Evolutionary conservation across 2,797 vertebrate genomes (phyloP).

Genomic region (Lycodopsis pacificus): DNA sequence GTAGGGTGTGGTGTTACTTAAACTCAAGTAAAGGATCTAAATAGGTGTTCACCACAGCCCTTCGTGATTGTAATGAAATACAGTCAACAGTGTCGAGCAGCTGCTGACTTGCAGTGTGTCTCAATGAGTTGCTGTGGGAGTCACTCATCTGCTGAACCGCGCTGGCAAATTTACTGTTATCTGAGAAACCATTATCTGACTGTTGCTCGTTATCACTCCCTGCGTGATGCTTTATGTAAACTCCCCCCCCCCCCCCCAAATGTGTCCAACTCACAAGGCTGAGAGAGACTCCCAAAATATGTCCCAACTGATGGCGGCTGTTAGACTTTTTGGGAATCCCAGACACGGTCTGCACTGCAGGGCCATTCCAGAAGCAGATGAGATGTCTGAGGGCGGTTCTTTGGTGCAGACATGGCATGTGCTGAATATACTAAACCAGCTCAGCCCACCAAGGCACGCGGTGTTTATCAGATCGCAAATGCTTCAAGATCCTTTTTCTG

Average conservation of each 20-base stretch:
- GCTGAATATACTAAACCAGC: conserved; percentile 56
- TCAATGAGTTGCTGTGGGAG: conserved; percentile 1
- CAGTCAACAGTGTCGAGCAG: conserved; percentile 12
- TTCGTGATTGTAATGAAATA: conserved; percentile 4
- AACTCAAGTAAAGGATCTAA: not conserved
- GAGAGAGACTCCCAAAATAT: conserved; percentile 26
- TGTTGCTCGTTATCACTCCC: not conserved
- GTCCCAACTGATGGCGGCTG: conserved; percentile 14
- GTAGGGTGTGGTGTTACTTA: conserved; percentile 4
- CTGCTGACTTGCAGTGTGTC: not conserved
- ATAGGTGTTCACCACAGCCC: not conserved
- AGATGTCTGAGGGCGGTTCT: conserved; percentile 31
- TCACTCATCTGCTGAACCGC: not conserved
- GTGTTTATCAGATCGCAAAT: conserved; percentile 26
- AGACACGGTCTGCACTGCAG: conserved; percentile 16
- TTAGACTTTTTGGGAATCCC: conserved; percentile 43
- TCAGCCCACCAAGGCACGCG: conserved; percentile 21
- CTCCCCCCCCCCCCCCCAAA: not conserved
- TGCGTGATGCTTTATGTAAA: conserved; percentile 12
- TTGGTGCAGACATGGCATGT: conserved; percentile 49
- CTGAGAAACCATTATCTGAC: conserved; percentile 19
- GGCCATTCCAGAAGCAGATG: conserved; percentile 54
- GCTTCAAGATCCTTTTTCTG: conserved; percentile 1
- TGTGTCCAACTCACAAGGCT: conserved; percentile 19
- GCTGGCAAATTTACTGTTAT: not conserved